phyloP scores from a whole-genome alignment of 2,888 invertebrate genomes.

The Rhorus exstirpatorius region DNA sequence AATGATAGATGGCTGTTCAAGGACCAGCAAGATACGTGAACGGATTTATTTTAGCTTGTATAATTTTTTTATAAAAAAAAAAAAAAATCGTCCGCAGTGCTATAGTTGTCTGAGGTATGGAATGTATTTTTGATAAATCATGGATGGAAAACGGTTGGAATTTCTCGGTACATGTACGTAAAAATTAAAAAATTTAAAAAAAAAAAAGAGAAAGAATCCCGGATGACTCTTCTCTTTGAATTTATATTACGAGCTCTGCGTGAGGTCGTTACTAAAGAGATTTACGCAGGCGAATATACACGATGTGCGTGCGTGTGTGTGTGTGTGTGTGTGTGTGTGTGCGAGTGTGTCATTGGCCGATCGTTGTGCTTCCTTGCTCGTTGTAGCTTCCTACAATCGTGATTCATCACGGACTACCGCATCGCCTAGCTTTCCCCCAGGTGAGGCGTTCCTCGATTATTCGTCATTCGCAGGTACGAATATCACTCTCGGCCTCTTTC shows the following conservation, averaged over 20 bases:
- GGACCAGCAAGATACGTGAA: no score
- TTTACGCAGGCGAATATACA: conserved; percentile 23
- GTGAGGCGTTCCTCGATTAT: conserved; percentile 62
- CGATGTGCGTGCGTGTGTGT: not conserved
- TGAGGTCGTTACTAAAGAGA: conserved; percentile 65
- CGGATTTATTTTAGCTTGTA: no score
- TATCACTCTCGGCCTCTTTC: conserved; percentile 29
- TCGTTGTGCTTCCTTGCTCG: conserved; percentile 54
- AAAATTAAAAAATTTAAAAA: conserved; percentile 30
- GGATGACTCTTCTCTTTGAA: conserved; percentile 36
- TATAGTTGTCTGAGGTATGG: conserved; percentile 32
- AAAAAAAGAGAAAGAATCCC: no score
- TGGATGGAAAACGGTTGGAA: conserved; percentile 56
- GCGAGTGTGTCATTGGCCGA: conserved; percentile 20
- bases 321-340: not conserved
- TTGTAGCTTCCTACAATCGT: conserved; percentile 55
- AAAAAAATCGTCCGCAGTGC: not conserved
- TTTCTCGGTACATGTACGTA: conserved; percentile 51
- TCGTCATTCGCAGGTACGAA: conserved; percentile 68
- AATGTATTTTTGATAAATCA: conserved; percentile 62
- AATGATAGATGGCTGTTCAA: no score
- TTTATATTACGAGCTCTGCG: conserved; percentile 44
- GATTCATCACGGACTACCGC: conserved; percentile 62
- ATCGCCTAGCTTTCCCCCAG: conserved; percentile 50
- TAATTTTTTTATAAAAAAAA: no score